Base-by-base conservation (phyloP, 2,113 vertebrate species). In the Beaufortia kweichowensis region DNA sequence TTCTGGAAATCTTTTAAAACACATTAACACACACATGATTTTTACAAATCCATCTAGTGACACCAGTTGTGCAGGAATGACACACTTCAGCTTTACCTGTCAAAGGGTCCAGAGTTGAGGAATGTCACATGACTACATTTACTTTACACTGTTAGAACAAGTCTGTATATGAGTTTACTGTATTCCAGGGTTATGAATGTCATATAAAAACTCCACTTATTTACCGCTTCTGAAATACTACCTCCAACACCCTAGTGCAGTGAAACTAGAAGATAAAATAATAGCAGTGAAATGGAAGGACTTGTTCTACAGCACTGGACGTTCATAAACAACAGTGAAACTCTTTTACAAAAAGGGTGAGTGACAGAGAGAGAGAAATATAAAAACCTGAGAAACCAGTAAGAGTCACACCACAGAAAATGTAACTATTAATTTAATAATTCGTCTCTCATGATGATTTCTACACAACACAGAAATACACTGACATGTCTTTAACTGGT, bases 181-280 rank as follows among this genome's bases (percentile, higher is more conserved):
- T 33, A 7, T 43, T 15, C 26, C 70, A 43, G 7, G 6, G 41
- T 74, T 23, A 61, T 15, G 39, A 60, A 61, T 73, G n/a, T 46
- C 48, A 62, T 11, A 24, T n/a, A 2, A 2, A 26, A 23, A 21
- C 43, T 72, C 48, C 41, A 53, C 66, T 50, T 61, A 39, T 43
- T 70, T 59, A 82, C 59, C n/a, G 76, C 26, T 68, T 61, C 64
- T 70, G 57, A 65, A 72, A 71, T 72, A 69, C 15, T 53, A 46
- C 55, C 4, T 41, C 2, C 33, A 28, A 26, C 23, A 79, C 31
- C 8, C 15, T 15, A 35, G 31, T 56, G 55, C 7, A 1, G 8
- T 48, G 67, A 64, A 46, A 57, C 11, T 31, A 41, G 15, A 33
- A 33, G 21, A 72, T 53, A 33, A 23, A 46, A 24, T 28, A 55